Evolutionary conservation across 2,797 vertebrate genomes (phyloP), one percentile per base, ranked within the genome.

Genomic region (Geotrypetes seraphini): DNA sequence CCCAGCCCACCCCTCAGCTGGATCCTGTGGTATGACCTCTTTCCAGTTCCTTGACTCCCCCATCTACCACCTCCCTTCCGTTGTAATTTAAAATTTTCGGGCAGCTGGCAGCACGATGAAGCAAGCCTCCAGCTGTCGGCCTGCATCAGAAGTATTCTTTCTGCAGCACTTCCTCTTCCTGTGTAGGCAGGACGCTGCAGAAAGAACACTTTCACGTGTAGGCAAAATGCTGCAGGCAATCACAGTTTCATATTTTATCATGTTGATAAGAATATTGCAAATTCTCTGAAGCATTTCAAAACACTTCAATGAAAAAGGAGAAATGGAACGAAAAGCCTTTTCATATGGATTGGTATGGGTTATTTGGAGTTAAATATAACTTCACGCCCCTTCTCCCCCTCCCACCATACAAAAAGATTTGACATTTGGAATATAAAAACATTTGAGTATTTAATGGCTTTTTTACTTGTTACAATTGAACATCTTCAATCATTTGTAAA

Each of bases 161-260:
- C n/a, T n/a, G n/a, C n/a, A n/a, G n/a, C n/a, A n/a, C n/a, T n/a
- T n/a, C n/a, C n/a, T n/a, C n/a, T n/a, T n/a, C n/a, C n/a, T n/a
- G n/a, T n/a, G n/a, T n/a, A n/a, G n/a, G n/a, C n/a, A n/a, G n/a
- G n/a, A n/a, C n/a, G n/a, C n/a, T n/a, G n/a, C n/a, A n/a, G n/a
- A n/a, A n/a, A n/a, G n/a, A n/a, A n/a, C n/a, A n/a, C n/a, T n/a
- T n/a, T n/a, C n/a, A n/a, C n/a, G n/a, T n/a, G n/a, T n/a, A n/a
- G n/a, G 82, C 71, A 81, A 85, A 86, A 81, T 70, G 87, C 91
- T 88, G 79, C 74, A 50, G 89, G 92, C 88, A 71, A 91, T 90
- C 87, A 86, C 71, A 66, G 85, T 84, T 84, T 91, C 84, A 83
- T 85, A 86, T 91, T 90, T 90, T 89, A 96, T 90, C 88, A 87